Conservation (phyloP, 2,888 invertebrate genomes). For the Dolomedes plantarius region DNA sequence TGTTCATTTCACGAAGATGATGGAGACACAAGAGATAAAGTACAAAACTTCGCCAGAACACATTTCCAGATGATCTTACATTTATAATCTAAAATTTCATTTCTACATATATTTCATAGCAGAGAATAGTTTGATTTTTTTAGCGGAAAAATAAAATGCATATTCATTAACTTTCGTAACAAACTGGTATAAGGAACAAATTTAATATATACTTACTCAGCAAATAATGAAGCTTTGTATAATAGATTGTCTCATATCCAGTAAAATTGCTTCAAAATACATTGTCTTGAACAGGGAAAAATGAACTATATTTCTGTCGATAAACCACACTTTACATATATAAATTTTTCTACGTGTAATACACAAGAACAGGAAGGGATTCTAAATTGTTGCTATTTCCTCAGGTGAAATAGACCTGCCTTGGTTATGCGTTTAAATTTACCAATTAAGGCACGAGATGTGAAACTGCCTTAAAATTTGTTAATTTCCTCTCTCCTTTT, state of each 20-base stretch:
- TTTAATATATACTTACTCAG: not conserved
- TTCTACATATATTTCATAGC: too few species aligned
- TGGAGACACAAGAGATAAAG: too few species aligned
- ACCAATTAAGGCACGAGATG: constrained; percentile 9
- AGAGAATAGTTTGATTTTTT: too few species aligned
- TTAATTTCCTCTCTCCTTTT: not conserved
- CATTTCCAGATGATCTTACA: too few species aligned
- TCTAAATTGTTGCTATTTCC: not conserved
- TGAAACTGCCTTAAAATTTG: not conserved
- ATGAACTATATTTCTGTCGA: not conserved
- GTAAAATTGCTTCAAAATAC: not conserved
- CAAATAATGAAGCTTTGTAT: not conserved
- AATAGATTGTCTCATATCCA: constrained; percentile 1
- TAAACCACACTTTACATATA: not conserved
- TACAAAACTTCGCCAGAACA: too few species aligned
- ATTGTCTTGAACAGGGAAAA: not conserved
- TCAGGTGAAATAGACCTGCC: not conserved
- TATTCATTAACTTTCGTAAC: too few species aligned
- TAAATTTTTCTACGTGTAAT: not conserved
- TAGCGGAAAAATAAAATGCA: too few species aligned
- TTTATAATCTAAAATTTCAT: too few species aligned
- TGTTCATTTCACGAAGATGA: too few species aligned
- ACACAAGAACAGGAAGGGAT: not conserved
- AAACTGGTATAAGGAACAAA: too few species aligned
- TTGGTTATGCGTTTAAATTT: not conserved